Percentiles rank a stretch among this genome's conserved stretches.
These are phyloP conservation scores for Zaprionus taronus DNA, from an alignment of 1,140 invertebrate genomes.

Conservation along the genomic window DNA sequence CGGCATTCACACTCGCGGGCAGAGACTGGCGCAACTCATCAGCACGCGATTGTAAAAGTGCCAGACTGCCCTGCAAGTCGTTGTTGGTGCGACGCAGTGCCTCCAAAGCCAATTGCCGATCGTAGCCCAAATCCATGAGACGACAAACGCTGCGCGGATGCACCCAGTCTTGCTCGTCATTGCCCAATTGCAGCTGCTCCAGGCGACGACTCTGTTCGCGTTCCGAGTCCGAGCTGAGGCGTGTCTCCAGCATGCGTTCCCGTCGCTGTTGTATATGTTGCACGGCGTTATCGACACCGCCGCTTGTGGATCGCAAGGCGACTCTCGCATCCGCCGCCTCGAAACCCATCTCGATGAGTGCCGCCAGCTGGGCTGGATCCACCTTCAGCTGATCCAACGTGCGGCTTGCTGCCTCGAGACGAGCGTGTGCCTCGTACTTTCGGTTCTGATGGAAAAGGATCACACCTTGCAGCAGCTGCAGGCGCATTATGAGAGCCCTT, in stretches of 20 bases:
- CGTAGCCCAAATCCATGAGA: conserved; percentile 89
- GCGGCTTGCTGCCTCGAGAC: conserved; percentile 86
- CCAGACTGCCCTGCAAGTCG: conserved; percentile 80
- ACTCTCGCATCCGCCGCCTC: conserved; percentile 87
- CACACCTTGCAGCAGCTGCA: conserved; percentile 91
- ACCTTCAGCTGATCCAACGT: conserved; percentile 88
- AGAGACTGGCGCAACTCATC: conserved; percentile 57
- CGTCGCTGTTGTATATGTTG: conserved; percentile 87
- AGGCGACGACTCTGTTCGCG: conserved; percentile 84
- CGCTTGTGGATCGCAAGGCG: conserved; percentile 87
- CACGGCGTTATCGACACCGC: conserved; percentile 87
- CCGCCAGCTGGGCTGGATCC: conserved; percentile 85
- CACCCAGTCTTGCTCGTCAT: conserved; percentile 55
- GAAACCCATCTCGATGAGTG: conserved; percentile 87
- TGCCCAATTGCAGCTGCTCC: conserved; percentile 49
- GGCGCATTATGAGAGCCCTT: conserved; percentile 89
- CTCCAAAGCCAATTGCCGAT: conserved; percentile 85
- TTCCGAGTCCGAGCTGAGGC: conserved; percentile 85
- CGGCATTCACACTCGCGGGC: conserved; percentile 51
- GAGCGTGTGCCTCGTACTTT: conserved; percentile 85
- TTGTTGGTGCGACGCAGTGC: conserved; percentile 89
- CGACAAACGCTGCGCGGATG: conserved; percentile 85
- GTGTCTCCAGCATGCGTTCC: conserved; percentile 85
- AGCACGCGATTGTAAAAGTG: conserved; percentile 59
- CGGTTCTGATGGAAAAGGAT: conserved; percentile 90